Evolutionary conservation across 2,113 vertebrate species (phyloP).

Genomic region (Chroicocephalus ridibundus): DNA sequence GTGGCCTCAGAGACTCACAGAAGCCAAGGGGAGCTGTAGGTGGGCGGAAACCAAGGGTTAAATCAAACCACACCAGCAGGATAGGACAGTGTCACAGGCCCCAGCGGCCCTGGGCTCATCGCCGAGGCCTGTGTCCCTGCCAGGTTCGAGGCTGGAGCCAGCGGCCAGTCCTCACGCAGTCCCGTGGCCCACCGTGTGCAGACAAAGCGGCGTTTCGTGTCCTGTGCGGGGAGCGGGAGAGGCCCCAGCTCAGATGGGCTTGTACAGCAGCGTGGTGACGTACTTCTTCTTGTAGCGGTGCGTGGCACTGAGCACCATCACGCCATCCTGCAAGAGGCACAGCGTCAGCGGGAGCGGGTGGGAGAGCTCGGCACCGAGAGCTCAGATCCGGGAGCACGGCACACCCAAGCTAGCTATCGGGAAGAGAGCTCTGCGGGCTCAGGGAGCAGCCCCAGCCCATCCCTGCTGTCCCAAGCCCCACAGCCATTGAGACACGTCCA

Average conservation of each 20-base stretch:
- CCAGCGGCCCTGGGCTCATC: background rate
- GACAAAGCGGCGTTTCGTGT: slow-evolving; percentile 41
- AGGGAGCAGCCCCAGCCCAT: background rate
- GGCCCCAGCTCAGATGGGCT: slow-evolving; percentile 65
- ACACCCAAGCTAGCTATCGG: background rate
- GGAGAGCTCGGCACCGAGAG: background rate
- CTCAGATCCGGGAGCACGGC: background rate
- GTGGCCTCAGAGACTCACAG: background rate
- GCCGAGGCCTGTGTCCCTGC: background rate
- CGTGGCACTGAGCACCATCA: slow-evolving; percentile 97
- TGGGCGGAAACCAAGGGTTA: background rate
- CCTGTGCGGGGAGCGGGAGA: background rate
- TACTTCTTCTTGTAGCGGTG: slow-evolving; percentile 99
- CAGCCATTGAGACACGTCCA: background rate
- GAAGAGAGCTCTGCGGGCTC: background rate
- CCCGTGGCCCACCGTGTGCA: slow-evolving; percentile 36
- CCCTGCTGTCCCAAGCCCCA: background rate
- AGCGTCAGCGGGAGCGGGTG: rapidly evolving
- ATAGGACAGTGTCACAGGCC: slow-evolving; percentile 51
- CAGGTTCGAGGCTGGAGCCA: background rate
- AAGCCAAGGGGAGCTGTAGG: slow-evolving; percentile 49
- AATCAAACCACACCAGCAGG: slow-evolving; percentile 65
- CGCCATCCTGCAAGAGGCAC: slow-evolving; percentile 82
- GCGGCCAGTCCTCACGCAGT: slow-evolving; percentile 41
- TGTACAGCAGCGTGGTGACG: slow-evolving; percentile 88